These are phyloP conservation scores for Lasioglossum baleicum DNA, from an alignment of 1,140 invertebrate genomes.

Conservation along the genomic window DNA sequence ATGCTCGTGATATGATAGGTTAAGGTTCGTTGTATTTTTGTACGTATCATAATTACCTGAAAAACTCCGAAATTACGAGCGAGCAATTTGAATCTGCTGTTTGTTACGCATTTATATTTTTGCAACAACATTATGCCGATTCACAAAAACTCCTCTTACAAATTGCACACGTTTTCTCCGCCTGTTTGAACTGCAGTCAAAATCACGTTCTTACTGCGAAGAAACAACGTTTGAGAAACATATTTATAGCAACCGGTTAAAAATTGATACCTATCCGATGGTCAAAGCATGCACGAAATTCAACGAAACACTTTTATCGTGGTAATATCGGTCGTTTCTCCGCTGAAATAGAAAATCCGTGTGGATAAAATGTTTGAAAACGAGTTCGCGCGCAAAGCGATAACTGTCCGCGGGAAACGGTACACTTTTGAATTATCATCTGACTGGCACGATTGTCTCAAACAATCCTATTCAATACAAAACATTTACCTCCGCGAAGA, in stretches of 20 bases:
- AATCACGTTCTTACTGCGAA: background rate
- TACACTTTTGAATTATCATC: too few species aligned
- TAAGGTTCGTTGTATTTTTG: background rate
- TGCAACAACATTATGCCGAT: conserved; percentile 17
- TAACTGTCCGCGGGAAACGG: too few species aligned
- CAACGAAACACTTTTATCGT: background rate
- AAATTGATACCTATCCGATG: background rate
- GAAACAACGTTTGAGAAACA: background rate
- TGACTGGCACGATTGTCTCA: too few species aligned
- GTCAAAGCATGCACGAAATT: background rate
- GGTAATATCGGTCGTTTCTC: background rate
- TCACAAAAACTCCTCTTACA: background rate
- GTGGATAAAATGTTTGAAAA: background rate
- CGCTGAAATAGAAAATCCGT: background rate
- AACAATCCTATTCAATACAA: too few species aligned
- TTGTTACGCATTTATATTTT: conserved; percentile 45
- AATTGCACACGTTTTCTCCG: background rate
- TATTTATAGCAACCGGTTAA: background rate
- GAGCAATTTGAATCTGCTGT: conserved; percentile 51
- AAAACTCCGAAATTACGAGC: conserved; percentile 58
- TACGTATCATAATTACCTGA: conserved; percentile 47
- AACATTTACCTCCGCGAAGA: too few species aligned
- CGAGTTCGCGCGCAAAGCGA: background rate
- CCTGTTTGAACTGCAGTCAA: background rate
- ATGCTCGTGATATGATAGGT: background rate